Percentiles rank a stretch among this genome's conserved stretches.
phyloP scores from a whole-genome alignment of 64 coral and sea anemone species.

The Montipora foliosa region DNA sequence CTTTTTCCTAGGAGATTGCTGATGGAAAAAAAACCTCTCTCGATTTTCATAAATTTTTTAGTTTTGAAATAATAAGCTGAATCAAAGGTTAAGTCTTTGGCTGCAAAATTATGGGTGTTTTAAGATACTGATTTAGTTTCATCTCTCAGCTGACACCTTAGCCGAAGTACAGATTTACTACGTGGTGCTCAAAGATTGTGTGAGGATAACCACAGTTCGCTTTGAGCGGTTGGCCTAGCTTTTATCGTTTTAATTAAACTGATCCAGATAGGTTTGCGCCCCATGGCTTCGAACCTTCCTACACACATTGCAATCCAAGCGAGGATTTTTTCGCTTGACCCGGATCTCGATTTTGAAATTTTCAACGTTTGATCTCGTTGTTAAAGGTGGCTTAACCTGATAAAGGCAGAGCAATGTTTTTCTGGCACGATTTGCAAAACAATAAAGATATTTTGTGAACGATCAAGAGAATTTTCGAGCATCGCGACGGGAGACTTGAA shows the following conservation, averaged over 20 bases:
- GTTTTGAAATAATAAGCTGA: no score
- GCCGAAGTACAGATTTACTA: background rate
- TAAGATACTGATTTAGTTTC: background rate
- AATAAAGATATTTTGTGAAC: background rate
- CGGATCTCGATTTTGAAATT: background rate
- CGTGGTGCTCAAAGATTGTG: background rate
- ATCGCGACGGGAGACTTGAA: conserved; percentile 2
- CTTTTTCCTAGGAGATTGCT: background rate
- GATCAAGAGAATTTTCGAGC: background rate
- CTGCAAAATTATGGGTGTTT: background rate
- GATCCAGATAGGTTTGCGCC: background rate
- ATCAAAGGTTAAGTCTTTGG: background rate
- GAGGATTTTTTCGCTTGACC: background rate
- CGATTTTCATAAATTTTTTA: no score
- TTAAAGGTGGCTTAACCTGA: background rate
- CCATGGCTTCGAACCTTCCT: background rate
- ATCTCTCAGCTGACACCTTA: background rate
- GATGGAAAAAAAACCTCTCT: no score
- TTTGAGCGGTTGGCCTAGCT: conserved; percentile 8
- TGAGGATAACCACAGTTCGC: background rate
- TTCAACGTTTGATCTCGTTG: background rate
- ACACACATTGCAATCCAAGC: background rate
- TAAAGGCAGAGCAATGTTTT: conserved; percentile 1
- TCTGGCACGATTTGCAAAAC: background rate
- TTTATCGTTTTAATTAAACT: conserved; percentile 46